These are phyloP conservation scores for Zaprionus davidi DNA, from an alignment of 1,140 invertebrate species.

Conservation along the genomic window DNA sequence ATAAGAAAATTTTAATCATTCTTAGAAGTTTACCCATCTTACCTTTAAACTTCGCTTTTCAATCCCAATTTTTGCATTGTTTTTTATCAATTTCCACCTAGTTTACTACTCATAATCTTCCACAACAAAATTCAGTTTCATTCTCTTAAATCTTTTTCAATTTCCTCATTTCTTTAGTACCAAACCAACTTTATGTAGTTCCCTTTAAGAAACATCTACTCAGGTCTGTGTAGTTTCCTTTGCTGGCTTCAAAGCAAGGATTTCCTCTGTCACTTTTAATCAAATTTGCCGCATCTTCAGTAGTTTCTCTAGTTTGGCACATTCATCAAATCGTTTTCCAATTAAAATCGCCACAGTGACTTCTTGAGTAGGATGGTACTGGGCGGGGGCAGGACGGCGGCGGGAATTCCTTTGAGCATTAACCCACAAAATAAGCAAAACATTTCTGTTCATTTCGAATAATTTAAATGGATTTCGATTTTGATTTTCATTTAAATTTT, in stretches of 20 bases:
- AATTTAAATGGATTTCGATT: slow-evolving; percentile 66
- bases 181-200: not conserved
- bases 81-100: no score
- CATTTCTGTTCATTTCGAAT: slow-evolving; percentile 31
- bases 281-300: slow-evolving; percentile 17
- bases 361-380: not conserved
- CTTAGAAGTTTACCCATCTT: no score
- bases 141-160: not conserved
- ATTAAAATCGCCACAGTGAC: slow-evolving; percentile 29
- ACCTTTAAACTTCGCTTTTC: no score
- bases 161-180: not conserved
- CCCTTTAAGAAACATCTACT: no score
- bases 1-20: no score
- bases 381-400: no score
- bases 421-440: slow-evolving; percentile 18
- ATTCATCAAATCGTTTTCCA: slow-evolving; percentile 42
- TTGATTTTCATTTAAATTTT: slow-evolving; percentile 58
- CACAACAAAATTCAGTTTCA: no score
- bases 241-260: not conserved
- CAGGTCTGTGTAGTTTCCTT: not conserved
- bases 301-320: slow-evolving; percentile 2
- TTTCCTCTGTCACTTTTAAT: slow-evolving; percentile 11
- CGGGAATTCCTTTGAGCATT: slow-evolving; percentile 36
- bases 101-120: no score
- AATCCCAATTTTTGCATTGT: no score